Evolutionary conservation across 2,797 vertebrate species (phyloP).

Genomic region (Falco concolor): DNA sequence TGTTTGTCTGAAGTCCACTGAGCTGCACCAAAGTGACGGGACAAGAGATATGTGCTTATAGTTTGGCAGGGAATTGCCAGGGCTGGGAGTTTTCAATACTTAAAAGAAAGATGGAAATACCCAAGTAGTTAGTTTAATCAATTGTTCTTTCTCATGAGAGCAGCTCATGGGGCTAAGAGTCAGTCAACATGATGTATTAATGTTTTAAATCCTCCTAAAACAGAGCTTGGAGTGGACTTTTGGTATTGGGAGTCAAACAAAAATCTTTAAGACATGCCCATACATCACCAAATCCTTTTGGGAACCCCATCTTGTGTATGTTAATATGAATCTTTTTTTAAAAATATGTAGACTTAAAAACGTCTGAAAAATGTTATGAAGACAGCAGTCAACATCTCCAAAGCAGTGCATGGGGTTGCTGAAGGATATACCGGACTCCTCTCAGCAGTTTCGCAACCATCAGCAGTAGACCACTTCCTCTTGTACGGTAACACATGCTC

Average conservation of each 20-base stretch:
- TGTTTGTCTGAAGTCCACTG: neutral
- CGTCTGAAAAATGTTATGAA: neutral
- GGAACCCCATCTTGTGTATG: neutral
- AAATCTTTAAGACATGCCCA: neutral
- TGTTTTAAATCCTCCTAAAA: neutral
- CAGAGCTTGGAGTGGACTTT: neutral
- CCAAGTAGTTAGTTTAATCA: neutral
- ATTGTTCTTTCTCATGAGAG: neutral
- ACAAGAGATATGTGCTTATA: neutral
- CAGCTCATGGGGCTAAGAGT: neutral
- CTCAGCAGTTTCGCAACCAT: neutral
- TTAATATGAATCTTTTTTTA: neutral
- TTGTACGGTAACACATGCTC: too few relatives aligned
- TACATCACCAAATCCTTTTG: neutral
- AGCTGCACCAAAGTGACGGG: neutral
- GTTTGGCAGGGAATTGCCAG: neutral
- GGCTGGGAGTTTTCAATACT: neutral
- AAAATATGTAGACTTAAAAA: neutral
- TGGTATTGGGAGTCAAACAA: neutral
- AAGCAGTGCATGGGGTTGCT: neutral
- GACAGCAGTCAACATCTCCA: neutral
- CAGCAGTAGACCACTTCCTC: neutral
- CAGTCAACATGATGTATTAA: neutral
- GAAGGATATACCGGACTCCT: neutral
- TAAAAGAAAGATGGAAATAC: neutral